Conservation (phyloP, 1,140 invertebrate genomes). For the Ips nitidus region DNA sequence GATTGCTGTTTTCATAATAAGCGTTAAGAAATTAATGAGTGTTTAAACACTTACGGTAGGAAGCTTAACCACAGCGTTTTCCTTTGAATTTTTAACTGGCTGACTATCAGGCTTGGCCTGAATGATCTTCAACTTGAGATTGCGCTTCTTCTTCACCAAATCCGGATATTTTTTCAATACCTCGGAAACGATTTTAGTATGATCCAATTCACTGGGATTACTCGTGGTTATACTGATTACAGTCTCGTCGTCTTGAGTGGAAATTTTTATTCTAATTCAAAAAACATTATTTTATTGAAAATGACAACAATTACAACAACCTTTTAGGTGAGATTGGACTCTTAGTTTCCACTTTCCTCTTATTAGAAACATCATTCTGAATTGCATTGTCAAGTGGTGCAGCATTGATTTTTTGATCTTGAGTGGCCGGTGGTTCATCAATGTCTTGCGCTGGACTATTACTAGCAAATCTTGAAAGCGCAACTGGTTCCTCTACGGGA, state of each 20-base stretch:
- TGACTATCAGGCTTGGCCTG: conserved; percentile 48
- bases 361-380: conserved; percentile 8
- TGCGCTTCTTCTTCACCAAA: conserved; percentile 81
- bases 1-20: too few relatives aligned
- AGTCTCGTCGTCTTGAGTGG: conserved; percentile 43
- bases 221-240: conserved; percentile 45
- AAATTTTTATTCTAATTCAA: conserved; percentile 24
- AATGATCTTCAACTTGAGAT: conserved; percentile 83
- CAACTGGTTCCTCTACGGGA: too few relatives aligned
- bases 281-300: conserved; percentile 1
- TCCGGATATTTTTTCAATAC: conserved; percentile 86
- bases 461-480: neutral
- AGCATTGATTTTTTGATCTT: neutral
- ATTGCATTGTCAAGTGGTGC: neutral
- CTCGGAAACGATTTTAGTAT: conserved; percentile 84
- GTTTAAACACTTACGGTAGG: neutral
- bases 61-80: conserved; percentile 10
- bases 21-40: too few relatives aligned
- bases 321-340: conserved; percentile 20
- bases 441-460: conserved; percentile 1
- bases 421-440: neutral
- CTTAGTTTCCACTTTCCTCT: conserved; percentile 21
- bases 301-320: conserved; percentile 1
- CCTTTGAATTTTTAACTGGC: conserved; percentile 21
- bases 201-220: conserved; percentile 56